phyloP scores from a whole-genome alignment of 2,888 invertebrate species.

The Euproctis similis region DNA sequence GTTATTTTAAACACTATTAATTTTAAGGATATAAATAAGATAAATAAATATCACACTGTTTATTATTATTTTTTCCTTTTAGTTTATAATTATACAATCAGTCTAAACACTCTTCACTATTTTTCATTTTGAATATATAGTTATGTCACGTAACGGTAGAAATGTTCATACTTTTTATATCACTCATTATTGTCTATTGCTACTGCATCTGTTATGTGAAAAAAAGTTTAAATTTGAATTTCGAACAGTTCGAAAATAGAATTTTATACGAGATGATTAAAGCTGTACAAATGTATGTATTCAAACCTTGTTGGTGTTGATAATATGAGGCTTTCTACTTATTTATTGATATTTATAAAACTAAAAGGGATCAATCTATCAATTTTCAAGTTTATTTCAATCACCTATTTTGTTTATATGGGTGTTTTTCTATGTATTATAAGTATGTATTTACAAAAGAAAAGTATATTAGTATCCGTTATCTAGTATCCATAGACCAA shows the following conservation, averaged over 20 bases:
- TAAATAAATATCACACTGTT: conserved; percentile 68
- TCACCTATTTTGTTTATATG: too few relatives aligned
- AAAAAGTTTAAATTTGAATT: conserved; percentile 37
- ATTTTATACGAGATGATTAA: conserved; percentile 16
- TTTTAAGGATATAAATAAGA: conserved; percentile 53
- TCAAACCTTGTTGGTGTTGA: too few relatives aligned
- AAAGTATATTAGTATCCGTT: too few relatives aligned
- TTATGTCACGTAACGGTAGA: conserved; percentile 55
- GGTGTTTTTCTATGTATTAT: too few relatives aligned
- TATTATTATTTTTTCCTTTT: conserved; percentile 25
- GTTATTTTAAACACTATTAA: conserved; percentile 27
- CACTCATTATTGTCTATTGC: conserved; percentile 37
- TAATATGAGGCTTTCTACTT: too few relatives aligned
- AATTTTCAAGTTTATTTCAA: too few relatives aligned
- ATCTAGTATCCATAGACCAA: too few relatives aligned
- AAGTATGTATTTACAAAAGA: too few relatives aligned
- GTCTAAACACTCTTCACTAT: conserved; percentile 73
- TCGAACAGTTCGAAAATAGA: conserved; percentile 1
- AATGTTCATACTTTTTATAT: conserved; percentile 41
- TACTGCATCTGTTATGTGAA: conserved; percentile 39
- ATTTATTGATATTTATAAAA: too few relatives aligned
- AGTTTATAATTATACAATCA: too few relatives aligned
- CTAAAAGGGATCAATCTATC: too few relatives aligned
- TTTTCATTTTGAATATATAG: conserved; percentile 62
- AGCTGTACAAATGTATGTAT: conserved; percentile 9